phyloP scores from a whole-genome alignment of 2,888 invertebrate genomes.

The Tuberolachnus salignus region DNA sequence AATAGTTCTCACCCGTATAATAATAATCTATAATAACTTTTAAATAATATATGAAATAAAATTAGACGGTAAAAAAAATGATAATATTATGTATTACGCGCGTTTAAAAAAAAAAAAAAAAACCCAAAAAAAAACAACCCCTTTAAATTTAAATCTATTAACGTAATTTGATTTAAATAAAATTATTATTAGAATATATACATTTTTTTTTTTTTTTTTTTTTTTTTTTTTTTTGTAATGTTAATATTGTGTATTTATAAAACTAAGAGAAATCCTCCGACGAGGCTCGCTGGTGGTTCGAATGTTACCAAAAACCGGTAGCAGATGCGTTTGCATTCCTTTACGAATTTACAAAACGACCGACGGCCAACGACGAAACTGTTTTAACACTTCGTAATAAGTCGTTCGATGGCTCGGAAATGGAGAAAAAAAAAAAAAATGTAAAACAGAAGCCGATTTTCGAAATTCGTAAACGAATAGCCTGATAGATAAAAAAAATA shows the following conservation, averaged over 20 bases:
- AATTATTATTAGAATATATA: conserved; percentile 19
- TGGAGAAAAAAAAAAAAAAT: not conserved
- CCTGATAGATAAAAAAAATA: conserved; percentile 44
- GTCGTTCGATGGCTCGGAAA: not conserved
- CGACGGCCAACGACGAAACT: no score
- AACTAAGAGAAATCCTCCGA: conserved; percentile 47
- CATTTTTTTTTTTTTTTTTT: no score
- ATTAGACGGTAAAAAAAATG: no score
- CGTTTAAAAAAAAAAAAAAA: conserved; percentile 7
- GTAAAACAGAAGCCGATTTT: not conserved
- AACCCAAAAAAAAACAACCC: conserved; percentile 4
- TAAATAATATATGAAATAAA: no score
- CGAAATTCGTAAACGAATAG: conserved; percentile 53
- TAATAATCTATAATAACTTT: no score
- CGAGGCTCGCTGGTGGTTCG: conserved; percentile 55
- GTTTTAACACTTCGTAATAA: not conserved
- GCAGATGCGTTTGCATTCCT: conserved; percentile 53
- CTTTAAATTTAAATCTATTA: conserved; percentile 35
- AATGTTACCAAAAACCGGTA: conserved; percentile 53
- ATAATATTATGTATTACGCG: no score
- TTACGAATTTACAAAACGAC: conserved; percentile 40
- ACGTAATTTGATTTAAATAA: conserved; percentile 14
- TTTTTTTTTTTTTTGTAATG: no score
- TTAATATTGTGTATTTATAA: not conserved
- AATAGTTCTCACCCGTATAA: no score